Evolutionary conservation across 2,797 vertebrate genomes (phyloP).

Genomic region (Psittacula echo): DNA sequence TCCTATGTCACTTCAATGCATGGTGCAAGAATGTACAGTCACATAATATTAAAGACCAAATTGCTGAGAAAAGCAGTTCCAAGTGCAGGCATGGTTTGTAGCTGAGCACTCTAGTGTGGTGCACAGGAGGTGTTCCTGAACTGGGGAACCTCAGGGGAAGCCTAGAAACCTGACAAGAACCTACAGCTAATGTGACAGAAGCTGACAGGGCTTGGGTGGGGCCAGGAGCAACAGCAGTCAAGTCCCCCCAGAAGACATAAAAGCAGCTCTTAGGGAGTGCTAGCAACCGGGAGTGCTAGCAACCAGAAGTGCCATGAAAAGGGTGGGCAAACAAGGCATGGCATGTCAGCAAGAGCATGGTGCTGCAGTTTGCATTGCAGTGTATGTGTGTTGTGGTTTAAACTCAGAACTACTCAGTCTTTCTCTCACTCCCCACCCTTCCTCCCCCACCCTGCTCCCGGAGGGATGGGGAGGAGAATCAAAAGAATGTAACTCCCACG

Average conservation of each 20-base stretch:
- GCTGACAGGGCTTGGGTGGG: fast-evolving
- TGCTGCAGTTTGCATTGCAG: background rate
- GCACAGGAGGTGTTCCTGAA: background rate
- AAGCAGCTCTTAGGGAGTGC: background rate
- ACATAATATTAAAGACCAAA: background rate
- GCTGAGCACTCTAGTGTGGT: fast-evolving
- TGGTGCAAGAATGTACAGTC: background rate
- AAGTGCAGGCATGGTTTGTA: fast-evolving
- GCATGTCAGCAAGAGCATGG: background rate
- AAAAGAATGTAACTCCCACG: no score
- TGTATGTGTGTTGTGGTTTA: background rate
- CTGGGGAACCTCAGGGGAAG: background rate
- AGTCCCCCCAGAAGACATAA: background rate
- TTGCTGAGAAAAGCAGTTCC: fast-evolving
- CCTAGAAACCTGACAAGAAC: fast-evolving
- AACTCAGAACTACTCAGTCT: no score
- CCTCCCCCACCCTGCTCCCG: no score
- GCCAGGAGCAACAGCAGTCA: fast-evolving
- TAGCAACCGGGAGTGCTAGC: background rate
- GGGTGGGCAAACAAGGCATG: background rate
- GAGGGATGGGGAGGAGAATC: no score
- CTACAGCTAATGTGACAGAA: fast-evolving
- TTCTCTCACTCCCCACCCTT: no score
- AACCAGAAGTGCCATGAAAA: background rate
- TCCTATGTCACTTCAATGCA: background rate